Conservation (phyloP, 2,113 vertebrate genomes). For the Eleginops maclovinus region DNA sequence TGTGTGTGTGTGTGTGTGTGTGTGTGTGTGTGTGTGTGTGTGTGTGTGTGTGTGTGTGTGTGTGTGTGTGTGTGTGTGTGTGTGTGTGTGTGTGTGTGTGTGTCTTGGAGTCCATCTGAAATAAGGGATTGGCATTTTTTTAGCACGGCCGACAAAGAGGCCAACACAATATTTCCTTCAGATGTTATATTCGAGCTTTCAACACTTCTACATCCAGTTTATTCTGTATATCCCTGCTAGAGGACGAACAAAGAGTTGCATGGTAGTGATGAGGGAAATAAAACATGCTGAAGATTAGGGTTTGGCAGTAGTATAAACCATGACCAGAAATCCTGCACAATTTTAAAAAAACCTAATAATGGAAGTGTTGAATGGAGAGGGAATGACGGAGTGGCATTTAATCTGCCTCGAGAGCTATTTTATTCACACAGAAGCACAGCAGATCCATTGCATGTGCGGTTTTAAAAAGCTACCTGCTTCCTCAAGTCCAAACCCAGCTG, state of each 20-base stretch:
- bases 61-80: slow-evolving; percentile 32
- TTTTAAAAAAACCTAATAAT: slow-evolving; percentile 72
- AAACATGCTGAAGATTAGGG: slow-evolving; percentile 76
- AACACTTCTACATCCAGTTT: slow-evolving; percentile 47
- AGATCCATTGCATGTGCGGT: slow-evolving; percentile 45
- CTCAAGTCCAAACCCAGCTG: slow-evolving; percentile 68
- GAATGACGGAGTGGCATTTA: slow-evolving; percentile 74
- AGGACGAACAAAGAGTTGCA: slow-evolving; percentile 61
- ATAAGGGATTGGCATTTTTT: slow-evolving; percentile 60
- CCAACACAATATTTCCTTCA: slow-evolving; percentile 60
- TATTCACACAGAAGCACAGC: slow-evolving; percentile 59
- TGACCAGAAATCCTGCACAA: slow-evolving; percentile 61
- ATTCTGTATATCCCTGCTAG: slow-evolving; percentile 44
- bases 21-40: slow-evolving; percentile 9
- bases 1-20: slow-evolving; percentile 9
- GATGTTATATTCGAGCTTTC: slow-evolving; percentile 67
- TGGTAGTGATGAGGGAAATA: slow-evolving; percentile 64
- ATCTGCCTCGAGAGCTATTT: slow-evolving; percentile 64
- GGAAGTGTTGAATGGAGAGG: slow-evolving; percentile 68
- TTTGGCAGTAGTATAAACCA: slow-evolving; percentile 62
- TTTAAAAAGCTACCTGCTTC: slow-evolving; percentile 68
- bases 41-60: slow-evolving; percentile 9
- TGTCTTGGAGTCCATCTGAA: slow-evolving; percentile 43
- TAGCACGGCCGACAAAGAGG: slow-evolving; percentile 48
- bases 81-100: not conserved